These are phyloP conservation scores for Limulus polyphemus DNA, from an alignment of 2,888 invertebrate genomes.

Conservation along the genomic window DNA sequence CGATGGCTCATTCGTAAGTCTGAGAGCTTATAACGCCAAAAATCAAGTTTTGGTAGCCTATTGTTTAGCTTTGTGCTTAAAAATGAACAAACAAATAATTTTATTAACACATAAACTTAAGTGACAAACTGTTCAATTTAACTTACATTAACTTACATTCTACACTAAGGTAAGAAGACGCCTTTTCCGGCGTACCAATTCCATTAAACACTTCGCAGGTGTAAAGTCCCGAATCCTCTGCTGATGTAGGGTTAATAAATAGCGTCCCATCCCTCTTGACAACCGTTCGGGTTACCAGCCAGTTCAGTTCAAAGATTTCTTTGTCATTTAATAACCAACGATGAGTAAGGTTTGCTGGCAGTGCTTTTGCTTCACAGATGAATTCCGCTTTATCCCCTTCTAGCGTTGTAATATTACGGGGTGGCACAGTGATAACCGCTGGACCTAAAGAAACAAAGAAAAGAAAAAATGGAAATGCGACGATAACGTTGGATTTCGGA, in stretches of 20 bases:
- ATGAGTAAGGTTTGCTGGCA: constrained; percentile 89
- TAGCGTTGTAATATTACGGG: constrained; percentile 83
- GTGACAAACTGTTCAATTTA: too few relatives aligned
- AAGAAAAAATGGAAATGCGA: too few relatives aligned
- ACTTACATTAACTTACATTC: constrained; percentile 69
- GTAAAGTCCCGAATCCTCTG: constrained; percentile 90
- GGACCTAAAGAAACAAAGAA: constrained; percentile 51
- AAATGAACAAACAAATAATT: too few relatives aligned
- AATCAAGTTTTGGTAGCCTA: too few relatives aligned
- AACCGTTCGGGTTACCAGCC: constrained; percentile 29
- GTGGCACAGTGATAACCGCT: constrained; percentile 89
- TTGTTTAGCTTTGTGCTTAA: too few relatives aligned
- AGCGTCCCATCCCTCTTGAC: constrained; percentile 77
- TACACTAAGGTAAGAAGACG: constrained; percentile 88
- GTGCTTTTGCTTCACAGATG: constrained; percentile 80
- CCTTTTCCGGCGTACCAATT: constrained; percentile 88
- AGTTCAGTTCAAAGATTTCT: constrained; percentile 46
- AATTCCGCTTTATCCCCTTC: constrained; percentile 91
- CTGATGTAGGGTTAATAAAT: constrained; percentile 82
- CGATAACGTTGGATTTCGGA: too few relatives aligned
- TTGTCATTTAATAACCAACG: constrained; percentile 65
- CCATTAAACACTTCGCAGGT: constrained; percentile 93
- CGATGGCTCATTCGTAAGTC: too few relatives aligned
- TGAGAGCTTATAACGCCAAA: too few relatives aligned
- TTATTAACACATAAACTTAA: too few relatives aligned